Evolutionary conservation across 2,888 invertebrate species (phyloP), one percentile per base, ranked within the genome.

Genomic region (Apodemia zela): DNA sequence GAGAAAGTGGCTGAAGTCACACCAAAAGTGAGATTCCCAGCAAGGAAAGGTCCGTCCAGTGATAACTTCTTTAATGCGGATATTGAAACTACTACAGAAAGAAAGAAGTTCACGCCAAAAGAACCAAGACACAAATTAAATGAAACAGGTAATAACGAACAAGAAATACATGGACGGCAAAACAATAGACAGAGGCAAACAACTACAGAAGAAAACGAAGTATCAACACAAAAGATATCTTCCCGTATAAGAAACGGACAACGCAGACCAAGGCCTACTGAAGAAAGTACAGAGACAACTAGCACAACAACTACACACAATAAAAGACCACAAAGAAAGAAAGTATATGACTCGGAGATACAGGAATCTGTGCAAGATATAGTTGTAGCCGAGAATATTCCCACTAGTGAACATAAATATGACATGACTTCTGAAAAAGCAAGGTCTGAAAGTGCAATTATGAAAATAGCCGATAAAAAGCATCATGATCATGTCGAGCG

Each of bases 381-480:
- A 57, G 73, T 82, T 13, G 85, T 89, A 0, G 85, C 86, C 8
- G 89, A 89, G 49, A 0, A 81, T 81, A 38, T 66, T 71, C 0
- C 29, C 15, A 70, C 69, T 54, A 75, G 80, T 57, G 86, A 89
- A 21, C 77, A 75, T 49, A 80, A 71, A 65, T 83, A 79, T 60
- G 89, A 87, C 63, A 79, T 81, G 15, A 88, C 88, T 3, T 90
- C 91, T n/a, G 92, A 92, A 71, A 84, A 85, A 68, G 84, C 87
- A 21, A 75, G 86, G 65, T 91, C 92, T 13, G 93, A 93, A 69
- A 93, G 92, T 65, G 92, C 93, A 17, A 93, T 93, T 17, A 93
- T 93, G 93, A 93, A 93, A 75, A 93, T 93, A 70, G 92, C 92
- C 17, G 93, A 93, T 60, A 89, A 89, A 66, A 91, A 90, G 69